These are phyloP conservation scores for Pantelozetes paolii DNA, from an alignment of 2,888 invertebrate genomes.

Conservation along the genomic window DNA sequence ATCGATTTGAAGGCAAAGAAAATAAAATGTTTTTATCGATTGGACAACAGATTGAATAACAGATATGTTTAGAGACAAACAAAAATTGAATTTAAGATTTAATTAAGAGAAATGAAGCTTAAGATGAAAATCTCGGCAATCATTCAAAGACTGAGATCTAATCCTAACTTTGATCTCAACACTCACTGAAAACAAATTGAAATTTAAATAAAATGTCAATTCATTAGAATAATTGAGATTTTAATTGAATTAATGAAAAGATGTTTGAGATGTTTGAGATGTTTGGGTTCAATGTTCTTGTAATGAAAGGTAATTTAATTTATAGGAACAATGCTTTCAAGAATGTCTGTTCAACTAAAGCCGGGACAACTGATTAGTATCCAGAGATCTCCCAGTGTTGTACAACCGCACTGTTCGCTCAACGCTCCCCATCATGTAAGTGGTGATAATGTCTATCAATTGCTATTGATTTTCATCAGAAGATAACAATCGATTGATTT, in stretches of 20 bases:
- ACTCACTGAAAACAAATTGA: background rate
- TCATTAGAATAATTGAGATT: background rate
- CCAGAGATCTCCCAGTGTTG: constrained; percentile 42
- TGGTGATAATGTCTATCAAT: background rate
- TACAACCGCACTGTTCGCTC: constrained; percentile 42
- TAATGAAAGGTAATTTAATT: constrained; percentile 13
- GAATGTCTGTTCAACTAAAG: constrained; percentile 45
- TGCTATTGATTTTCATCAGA: too few relatives aligned
- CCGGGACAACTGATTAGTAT: constrained; percentile 45
- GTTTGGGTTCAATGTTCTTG: background rate
- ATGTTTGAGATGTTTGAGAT: background rate
- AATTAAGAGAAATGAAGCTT: background rate
- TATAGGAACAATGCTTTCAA: constrained; percentile 43
- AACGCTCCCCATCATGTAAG: constrained; percentile 46
- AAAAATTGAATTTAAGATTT: background rate
- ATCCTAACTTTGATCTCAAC: background rate
- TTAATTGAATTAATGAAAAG: background rate
- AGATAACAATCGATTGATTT: constrained; percentile 19
- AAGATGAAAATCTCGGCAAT: background rate
- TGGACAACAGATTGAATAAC: background rate
- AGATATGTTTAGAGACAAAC: background rate
- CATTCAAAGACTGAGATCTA: background rate
- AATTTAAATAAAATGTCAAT: background rate
- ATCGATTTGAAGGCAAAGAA: too few relatives aligned
- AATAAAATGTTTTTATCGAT: background rate